Conservation (phyloP, 2,797 vertebrate species). For the Chloroceryle inda region DNA sequence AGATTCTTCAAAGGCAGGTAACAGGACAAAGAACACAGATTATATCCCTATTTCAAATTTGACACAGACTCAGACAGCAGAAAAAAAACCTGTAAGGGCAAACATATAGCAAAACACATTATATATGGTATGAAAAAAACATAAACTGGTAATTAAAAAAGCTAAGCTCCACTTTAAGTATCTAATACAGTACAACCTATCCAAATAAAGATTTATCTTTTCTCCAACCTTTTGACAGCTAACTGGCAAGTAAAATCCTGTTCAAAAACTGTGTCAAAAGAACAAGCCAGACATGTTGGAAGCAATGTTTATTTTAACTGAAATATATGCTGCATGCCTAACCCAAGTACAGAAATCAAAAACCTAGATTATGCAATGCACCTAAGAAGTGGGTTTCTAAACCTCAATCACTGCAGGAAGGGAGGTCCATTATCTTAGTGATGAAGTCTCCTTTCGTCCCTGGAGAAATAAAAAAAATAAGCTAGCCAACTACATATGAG, state of each 20-base stretch:
- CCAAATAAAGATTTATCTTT: conserved; percentile 16
- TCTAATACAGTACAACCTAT: not conserved
- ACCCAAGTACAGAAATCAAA: not conserved
- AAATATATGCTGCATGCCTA: not conserved
- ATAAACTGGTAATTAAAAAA: not conserved
- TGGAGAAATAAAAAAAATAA: not conserved
- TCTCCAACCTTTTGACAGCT: not conserved
- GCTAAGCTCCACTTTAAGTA: not conserved
- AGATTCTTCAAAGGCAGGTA: not conserved
- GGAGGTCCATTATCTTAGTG: not conserved
- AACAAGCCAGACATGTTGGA: not conserved
- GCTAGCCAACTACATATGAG: not conserved
- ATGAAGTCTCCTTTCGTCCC: conserved; percentile 1
- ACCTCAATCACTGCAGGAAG: not conserved
- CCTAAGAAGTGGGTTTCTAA: not conserved
- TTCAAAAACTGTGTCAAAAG: conserved; percentile 27
- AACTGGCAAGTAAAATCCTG: conserved; percentile 8
- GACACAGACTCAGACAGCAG: not conserved
- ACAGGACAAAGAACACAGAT: not conserved
- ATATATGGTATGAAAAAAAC: not conserved
- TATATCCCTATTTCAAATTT: not conserved
- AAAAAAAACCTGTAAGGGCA: not conserved
- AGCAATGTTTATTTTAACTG: not conserved
- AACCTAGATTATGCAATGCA: not conserved
- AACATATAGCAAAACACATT: not conserved